Conservation (phyloP, 2,888 invertebrate genomes). For the Mimas tiliae region DNA sequence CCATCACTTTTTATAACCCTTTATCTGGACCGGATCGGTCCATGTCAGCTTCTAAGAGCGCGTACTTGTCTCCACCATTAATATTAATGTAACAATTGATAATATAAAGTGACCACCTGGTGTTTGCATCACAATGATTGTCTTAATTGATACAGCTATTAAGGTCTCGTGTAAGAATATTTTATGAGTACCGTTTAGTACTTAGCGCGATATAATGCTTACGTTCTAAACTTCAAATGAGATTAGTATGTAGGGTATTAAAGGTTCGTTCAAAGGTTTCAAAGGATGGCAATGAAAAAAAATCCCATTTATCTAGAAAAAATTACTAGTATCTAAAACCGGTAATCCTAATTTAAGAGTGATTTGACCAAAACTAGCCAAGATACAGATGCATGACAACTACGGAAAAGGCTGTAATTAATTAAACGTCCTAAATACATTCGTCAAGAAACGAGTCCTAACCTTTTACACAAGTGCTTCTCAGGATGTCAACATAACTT, state of each 20-base stretch:
- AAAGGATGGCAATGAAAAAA: too few relatives aligned
- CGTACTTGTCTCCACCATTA: constrained; percentile 36
- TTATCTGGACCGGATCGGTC: constrained; percentile 48
- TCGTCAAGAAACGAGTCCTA: neutral
- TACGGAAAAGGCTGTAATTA: too few relatives aligned
- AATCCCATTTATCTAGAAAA: too few relatives aligned
- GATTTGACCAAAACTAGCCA: too few relatives aligned
- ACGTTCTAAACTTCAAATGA: neutral
- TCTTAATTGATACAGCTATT: constrained; percentile 64
- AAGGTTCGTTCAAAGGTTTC: neutral
- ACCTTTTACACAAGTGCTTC: neutral
- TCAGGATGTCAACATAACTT: neutral
- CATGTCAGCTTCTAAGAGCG: constrained; percentile 41
- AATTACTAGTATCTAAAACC: too few relatives aligned
- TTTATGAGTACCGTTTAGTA: constrained; percentile 7
- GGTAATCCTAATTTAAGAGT: neutral
- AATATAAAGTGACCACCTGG: constrained; percentile 68
- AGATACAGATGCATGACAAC: too few relatives aligned
- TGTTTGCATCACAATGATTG: constrained; percentile 63
- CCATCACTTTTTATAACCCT: constrained; percentile 50
- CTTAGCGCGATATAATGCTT: constrained; percentile 1
- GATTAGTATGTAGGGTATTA: neutral
- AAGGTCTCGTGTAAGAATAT: constrained; percentile 44
- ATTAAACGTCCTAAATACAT: too few relatives aligned
- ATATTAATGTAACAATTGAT: constrained; percentile 63